Evolutionary conservation across 1,140 invertebrate species (phyloP), one percentile per base, ranked within the genome.

Genomic region (Conopomorpha cramerella): DNA sequence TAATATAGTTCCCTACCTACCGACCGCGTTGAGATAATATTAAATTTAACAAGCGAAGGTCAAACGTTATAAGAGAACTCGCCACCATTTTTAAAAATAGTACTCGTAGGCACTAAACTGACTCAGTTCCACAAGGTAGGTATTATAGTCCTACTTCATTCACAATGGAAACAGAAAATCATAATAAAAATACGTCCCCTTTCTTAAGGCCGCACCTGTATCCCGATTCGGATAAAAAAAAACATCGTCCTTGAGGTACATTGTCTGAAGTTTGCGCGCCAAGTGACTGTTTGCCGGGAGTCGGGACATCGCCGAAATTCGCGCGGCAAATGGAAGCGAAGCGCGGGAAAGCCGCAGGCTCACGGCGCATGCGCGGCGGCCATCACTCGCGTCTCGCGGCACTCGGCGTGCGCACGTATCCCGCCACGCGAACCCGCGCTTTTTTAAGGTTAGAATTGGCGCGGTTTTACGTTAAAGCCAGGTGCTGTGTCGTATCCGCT

Each of bases 371-470:
- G 45, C 36, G 51, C 50, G 44, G 45, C 40, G 39, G 46, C 51
- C 49, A n/a, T n/a, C n/a, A n/a, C n/a, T n/a, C n/a, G n/a, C n/a
- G n/a, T n/a, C n/a, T n/a, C n/a, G n/a, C n/a, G n/a, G n/a, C n/a
- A n/a, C n/a, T n/a, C 47, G 47, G 57, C 55, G 68, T 51, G 56
- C 56, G 62, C 55, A 64, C 62, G 70, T n/a, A n/a, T n/a, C 53
- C 29, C 32, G 50, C 41, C 10, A 27, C 28, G 14, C n/a, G 16
- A 16, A 51, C 48, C 41, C 43, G 11, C 42, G 39, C 30, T 39
- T 35, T 50, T 70, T 64, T 48, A 59, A 76, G 67, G 71, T 76
- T 76, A 76, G 67, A 60, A 62, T 71, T 76, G 64, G 70, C 63
- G 66, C 55, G 66, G 50, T 60, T 64, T 55, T 39, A 43, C 35